Base-by-base conservation (phyloP, 2,888 invertebrate genomes). In the Scaeva pyrastri region DNA sequence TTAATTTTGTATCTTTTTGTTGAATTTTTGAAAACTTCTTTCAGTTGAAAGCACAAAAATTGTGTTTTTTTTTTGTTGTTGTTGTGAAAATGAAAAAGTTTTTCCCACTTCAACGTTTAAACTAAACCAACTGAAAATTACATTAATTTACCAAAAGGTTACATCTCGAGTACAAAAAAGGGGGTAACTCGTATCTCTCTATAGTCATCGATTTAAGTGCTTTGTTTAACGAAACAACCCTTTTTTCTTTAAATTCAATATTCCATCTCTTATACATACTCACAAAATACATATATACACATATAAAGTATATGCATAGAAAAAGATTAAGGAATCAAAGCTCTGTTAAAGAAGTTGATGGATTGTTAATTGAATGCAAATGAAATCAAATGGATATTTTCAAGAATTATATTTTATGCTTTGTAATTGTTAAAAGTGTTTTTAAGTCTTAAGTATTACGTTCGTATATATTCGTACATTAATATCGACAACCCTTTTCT, bases 291-390 rank as follows among this genome's bases (percentile, higher is more conserved):
- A 8, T 8, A 52, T 23, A 23, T 2, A 8, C 14, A 48, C 19
- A 12, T 48, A 45, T 10, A 45, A 39, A 11, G 14, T 52, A 26
- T 5, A 31, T 31, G n/a, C 11, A 68, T 64, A 45, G 73, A 50
- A 82, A 73, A 82, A 86, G 86, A 82, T 86, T 86, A 82, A 77
- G 82, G 77, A 86, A 86, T 86, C 86, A 82, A 74, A 78, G 74
- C 74, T 72, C 78, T 66, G 78, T 88, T 39, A 39, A 88, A 88
- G 87, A 88, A 88, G 88, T 89, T 89, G 89, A 89, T 89, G 89
- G 89, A 89, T 89, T 89, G 88, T 88, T 89, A 89, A 89, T 89
- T 89, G 89, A 89, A 89, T 89, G 88, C 89, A 89, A 89, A 89
- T 89, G 89, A 89, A 89, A 89, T 89, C 87, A 86, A 86, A 86